Conservation (phyloP, 1,140 invertebrate genomes). For the Nasonia longicornis region DNA sequence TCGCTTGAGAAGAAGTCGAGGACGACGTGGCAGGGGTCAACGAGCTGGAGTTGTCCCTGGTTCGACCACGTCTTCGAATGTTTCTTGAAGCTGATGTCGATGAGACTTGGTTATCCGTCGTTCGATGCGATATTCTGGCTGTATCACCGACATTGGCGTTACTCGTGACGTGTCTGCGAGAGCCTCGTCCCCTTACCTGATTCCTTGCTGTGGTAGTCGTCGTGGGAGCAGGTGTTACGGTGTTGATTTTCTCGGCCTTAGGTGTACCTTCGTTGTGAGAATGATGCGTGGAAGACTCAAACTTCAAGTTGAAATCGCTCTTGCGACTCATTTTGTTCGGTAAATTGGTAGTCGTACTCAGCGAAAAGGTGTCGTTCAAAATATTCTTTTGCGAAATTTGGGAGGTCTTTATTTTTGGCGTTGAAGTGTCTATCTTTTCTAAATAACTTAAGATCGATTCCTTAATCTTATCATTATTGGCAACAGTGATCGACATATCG, state of each 20-base stretch:
- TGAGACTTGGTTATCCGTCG: constrained; percentile 7
- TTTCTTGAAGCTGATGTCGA: neutral
- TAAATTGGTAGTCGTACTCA: neutral
- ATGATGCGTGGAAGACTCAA: neutral
- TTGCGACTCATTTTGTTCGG: neutral
- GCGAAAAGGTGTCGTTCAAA: constrained; percentile 10
- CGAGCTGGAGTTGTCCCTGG: neutral
- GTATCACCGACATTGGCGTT: neutral
- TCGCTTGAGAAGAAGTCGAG: neutral
- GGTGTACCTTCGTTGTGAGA: neutral
- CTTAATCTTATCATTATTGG: constrained; percentile 45
- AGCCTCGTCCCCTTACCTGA: neutral
- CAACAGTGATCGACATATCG: constrained; percentile 9
- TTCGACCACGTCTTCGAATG: constrained; percentile 8
- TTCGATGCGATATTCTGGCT: neutral
- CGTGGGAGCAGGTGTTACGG: neutral
- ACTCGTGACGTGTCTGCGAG: neutral
- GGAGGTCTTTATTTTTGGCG: constrained; percentile 6
- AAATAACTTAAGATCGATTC: constrained; percentile 32
- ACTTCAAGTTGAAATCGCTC: neutral
- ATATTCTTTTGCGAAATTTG: neutral
- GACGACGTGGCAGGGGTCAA: neutral
- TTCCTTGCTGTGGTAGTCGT: neutral
- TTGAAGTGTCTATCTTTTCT: neutral
- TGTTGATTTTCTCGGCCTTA: neutral